phyloP scores from a whole-genome alignment of 2,888 invertebrate species.

The Phortica magna region DNA sequence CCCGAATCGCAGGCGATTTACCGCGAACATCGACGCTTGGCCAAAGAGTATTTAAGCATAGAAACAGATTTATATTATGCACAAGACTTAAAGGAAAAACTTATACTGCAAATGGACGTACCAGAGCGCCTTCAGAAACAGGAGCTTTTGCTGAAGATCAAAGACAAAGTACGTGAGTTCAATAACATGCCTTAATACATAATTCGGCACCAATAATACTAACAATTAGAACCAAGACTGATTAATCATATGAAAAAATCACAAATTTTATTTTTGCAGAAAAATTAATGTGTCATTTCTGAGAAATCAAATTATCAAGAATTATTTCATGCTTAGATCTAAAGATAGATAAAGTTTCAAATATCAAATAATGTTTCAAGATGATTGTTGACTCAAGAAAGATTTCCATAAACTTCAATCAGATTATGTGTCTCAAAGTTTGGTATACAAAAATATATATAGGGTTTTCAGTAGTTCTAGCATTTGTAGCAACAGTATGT shows the following conservation, averaged over 20 bases:
- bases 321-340: no score
- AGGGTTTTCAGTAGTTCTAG: no score
- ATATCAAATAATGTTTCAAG: no score
- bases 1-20: slow-evolving; percentile 91
- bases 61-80: slow-evolving; percentile 91
- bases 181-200: slow-evolving; percentile 19
- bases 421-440: no score
- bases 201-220: neutral
- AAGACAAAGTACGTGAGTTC: slow-evolving; percentile 23
- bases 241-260: slow-evolving; percentile 8
- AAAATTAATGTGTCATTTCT: no score
- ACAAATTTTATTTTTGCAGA: neutral
- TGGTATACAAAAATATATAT: no score
- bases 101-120: slow-evolving; percentile 77
- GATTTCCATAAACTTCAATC: no score
- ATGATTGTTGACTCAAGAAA: no score
- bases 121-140: slow-evolving; percentile 73
- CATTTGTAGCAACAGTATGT: no score
- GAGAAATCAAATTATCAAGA: no score
- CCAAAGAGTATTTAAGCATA: slow-evolving; percentile 92
- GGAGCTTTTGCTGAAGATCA: slow-evolving; percentile 69
- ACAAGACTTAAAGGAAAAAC: slow-evolving; percentile 87
- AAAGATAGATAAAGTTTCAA: no score
- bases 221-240: slow-evolving; percentile 32
- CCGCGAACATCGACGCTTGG: slow-evolving; percentile 91